Percentiles rank a stretch among this genome's conserved stretches.
Evolutionary conservation across 2,797 vertebrate species (phyloP).

Genomic region (Squalus acanthias): DNA sequence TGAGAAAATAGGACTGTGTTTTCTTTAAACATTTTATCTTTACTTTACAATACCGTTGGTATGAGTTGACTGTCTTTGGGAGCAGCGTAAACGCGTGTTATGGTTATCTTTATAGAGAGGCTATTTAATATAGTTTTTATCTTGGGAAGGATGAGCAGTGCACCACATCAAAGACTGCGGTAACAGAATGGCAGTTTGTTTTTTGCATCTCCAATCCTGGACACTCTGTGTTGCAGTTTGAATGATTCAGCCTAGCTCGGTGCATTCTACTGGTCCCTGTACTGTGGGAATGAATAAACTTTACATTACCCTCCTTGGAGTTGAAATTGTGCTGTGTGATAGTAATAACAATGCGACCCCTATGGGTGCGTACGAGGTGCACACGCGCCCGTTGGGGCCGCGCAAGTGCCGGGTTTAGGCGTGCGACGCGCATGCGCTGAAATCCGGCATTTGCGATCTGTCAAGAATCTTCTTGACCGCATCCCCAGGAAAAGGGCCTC

Average conservation of each 20-base stretch:
- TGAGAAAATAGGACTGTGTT: neutral
- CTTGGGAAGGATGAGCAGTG: neutral
- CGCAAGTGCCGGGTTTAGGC: no score
- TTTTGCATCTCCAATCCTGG: no score
- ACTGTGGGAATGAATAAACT: neutral
- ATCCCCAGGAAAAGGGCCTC: no score
- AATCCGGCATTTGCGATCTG: no score
- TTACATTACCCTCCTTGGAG: neutral
- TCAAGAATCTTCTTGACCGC: no score
- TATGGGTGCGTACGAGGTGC: no score
- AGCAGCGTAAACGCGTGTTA: neutral
- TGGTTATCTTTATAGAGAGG: neutral
- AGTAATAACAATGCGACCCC: neutral
- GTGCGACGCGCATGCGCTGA: no score
- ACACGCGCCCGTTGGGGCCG: no score
- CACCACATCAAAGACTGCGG: neutral
- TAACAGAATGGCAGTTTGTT: neutral
- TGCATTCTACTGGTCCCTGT: neutral
- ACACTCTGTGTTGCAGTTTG: neutral
- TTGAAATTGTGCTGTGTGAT: neutral
- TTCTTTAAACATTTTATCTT: neutral
- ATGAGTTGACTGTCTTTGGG: neutral
- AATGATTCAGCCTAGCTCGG: neutral
- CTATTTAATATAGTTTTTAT: neutral
- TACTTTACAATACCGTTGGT: neutral